phyloP scores from a whole-genome alignment of 2,797 vertebrate species.

The Sebastes minor region DNA sequence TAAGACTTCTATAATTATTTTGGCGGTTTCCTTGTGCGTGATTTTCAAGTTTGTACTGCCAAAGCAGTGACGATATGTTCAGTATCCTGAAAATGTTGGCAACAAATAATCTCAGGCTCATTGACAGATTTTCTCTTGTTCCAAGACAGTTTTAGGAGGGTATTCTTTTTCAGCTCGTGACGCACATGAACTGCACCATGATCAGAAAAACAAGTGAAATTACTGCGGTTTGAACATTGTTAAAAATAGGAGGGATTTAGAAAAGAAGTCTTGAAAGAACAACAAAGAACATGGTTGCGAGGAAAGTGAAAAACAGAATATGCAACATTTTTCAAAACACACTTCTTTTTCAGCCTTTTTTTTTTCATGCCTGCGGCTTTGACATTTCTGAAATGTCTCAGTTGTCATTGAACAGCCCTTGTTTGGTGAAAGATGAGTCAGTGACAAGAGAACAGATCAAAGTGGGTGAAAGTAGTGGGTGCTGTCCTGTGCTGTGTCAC shows the following conservation, averaged over 20 bases:
- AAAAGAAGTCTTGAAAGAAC: too few species aligned
- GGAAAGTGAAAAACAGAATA: not conserved
- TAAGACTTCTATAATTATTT: not conserved
- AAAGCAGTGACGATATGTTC: not conserved
- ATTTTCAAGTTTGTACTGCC: not conserved
- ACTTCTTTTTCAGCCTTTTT: not conserved
- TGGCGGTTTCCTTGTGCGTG: not conserved
- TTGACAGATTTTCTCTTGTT: not conserved
- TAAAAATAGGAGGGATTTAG: not conserved
- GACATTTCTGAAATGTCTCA: not conserved
- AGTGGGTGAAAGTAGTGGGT: not conserved
- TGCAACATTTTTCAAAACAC: not conserved
- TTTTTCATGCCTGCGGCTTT: not conserved
- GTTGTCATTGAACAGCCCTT: not conserved
- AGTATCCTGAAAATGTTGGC: not conserved
- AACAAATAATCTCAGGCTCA: not conserved
- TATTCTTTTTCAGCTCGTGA: conserved; percentile 9
- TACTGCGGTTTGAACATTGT: not conserved
- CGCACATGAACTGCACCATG: not conserved
- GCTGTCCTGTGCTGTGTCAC: not conserved
- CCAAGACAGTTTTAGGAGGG: conserved; percentile 3
- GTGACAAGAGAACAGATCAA: not conserved
- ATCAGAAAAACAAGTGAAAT: not conserved
- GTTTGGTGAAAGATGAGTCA: not conserved
- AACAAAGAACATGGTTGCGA: not conserved